Conservation (phyloP, 2,797 vertebrate genomes). For the Liparis tanakae region DNA sequence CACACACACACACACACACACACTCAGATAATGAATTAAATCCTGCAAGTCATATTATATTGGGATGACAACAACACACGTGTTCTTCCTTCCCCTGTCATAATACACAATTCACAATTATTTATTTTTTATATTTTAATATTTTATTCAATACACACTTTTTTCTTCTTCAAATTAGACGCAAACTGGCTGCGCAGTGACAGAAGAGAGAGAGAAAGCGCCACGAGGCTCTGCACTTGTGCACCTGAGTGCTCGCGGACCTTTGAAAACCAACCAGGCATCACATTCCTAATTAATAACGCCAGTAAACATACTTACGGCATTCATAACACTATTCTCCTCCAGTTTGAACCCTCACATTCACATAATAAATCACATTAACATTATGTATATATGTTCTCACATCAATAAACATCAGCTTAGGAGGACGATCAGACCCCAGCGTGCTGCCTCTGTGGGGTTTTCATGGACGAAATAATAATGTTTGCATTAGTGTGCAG, state of each 20-base stretch:
- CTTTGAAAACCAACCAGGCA: constrained; percentile 45
- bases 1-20: constrained; percentile 6
- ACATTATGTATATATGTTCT: constrained; percentile 27
- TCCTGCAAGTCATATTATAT: constrained; percentile 1
- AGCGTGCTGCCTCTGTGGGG: not conserved
- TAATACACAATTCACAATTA: not conserved
- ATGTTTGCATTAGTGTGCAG: constrained; percentile 32
- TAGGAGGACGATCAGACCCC: constrained; percentile 33
- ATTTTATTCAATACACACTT: not conserved
- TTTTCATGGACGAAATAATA: not conserved
- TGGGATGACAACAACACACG: not conserved
- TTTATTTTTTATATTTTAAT: not conserved
- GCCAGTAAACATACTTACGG: constrained; percentile 30
- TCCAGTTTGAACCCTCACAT: constrained; percentile 17
- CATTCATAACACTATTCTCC: constrained; percentile 4
- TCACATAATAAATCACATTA: not conserved
- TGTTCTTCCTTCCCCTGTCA: not conserved
- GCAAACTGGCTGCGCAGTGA: constrained; percentile 22
- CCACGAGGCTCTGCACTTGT: constrained; percentile 38
- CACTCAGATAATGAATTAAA: constrained; percentile 52
- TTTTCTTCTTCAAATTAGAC: constrained; percentile 68
- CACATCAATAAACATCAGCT: constrained; percentile 7
- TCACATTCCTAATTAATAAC: constrained; percentile 69
- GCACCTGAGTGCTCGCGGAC: constrained; percentile 42
- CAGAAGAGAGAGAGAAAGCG: constrained; percentile 33